Evolutionary conservation across 2,797 vertebrate species (phyloP).

Genomic region (Hyperoplus lanceolatus): DNA sequence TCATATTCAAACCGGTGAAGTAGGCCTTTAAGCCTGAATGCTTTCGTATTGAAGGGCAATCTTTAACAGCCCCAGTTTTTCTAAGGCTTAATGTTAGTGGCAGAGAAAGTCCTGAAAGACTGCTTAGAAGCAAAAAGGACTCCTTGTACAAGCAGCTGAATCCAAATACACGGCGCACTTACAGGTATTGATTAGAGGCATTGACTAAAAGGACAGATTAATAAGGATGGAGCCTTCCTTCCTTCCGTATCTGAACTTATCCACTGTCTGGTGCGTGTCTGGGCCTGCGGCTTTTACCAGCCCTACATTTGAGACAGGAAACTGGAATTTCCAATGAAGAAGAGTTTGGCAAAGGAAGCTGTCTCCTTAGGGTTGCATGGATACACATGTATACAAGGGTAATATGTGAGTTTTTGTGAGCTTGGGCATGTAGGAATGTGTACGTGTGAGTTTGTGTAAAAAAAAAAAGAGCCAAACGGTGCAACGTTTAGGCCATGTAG

Average conservation of each 20-base stretch:
- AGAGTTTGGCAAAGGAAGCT: constrained; percentile 21
- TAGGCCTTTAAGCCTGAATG: constrained; percentile 5
- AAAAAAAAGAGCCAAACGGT: constrained; percentile 1
- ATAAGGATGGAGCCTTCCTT: constrained; percentile 39
- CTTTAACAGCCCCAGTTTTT: neutral
- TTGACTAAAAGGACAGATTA: constrained; percentile 28
- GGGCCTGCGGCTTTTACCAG: constrained; percentile 34
- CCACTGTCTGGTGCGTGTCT: constrained; percentile 41
- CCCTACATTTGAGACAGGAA: neutral
- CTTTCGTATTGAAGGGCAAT: neutral
- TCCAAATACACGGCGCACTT: constrained; percentile 10
- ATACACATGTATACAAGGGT: neutral
- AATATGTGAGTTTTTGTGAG: constrained; percentile 7
- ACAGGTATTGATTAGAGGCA: constrained; percentile 53
- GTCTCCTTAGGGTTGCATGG: constrained; percentile 11
- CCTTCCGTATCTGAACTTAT: constrained; percentile 8
- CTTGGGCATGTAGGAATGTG: neutral
- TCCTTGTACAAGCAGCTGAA: constrained; percentile 19
- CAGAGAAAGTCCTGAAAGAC: constrained; percentile 17
- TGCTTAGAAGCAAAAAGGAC: constrained; percentile 12
- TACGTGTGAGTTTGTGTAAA: neutral
- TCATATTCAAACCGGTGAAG: too few relatives aligned
- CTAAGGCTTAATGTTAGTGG: neutral
- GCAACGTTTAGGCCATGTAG: neutral
- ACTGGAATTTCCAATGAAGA: constrained; percentile 53